Base-by-base conservation (phyloP, 2,113 vertebrate genomes). In the Syngnathus typhle region DNA sequence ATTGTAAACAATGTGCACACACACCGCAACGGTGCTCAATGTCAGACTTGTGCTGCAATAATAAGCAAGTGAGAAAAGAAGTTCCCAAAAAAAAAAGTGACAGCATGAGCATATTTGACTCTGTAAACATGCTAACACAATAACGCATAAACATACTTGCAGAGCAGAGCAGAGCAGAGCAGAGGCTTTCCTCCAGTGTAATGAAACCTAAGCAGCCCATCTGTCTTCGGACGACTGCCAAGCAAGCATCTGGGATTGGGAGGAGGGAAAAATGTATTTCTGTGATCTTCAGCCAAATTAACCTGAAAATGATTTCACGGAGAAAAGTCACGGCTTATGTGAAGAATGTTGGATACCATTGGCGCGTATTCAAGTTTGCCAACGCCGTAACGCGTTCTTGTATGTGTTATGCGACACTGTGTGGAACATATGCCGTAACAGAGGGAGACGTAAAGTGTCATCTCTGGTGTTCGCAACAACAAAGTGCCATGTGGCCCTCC, bases 361-460 rank as follows among this genome's bases (percentile, higher is more conserved):
- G 23, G 23, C 23, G 23, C 23, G 23, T 23, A 23, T 32, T 32
- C 44, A 15, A 46, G 44, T 46, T 16, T 46, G 44, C 44, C 44
- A 46, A 46, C 44, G 5, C 44, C 1, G 68, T 43, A 52, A 27
- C 59, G 59, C 52, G 67, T 55, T n/a, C 41, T 19, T 62, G 38
- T 12, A 47, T 16, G 73, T 66, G 69, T 75, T 70, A 76, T 59
- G 51, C 54, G 61, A 79, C 69, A 74, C 68, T 51, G 54, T 74
- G 72, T 75, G 70, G 69, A 74, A 73, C 65, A 32, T 79, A 81
- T 81, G 80, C 32, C 71, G 41, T n/a, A 82, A 73, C 76, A 82
- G 76, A 83, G 73, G 79, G 80, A 77, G 68, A 71, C 70, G 60
- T 75, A 74, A 71, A 71, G 78, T 78, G 84, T 69, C 77, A 83